These are phyloP conservation scores for Gallinago undulata DNA, from an alignment of 2,113 vertebrate species.

Conservation along the genomic window DNA sequence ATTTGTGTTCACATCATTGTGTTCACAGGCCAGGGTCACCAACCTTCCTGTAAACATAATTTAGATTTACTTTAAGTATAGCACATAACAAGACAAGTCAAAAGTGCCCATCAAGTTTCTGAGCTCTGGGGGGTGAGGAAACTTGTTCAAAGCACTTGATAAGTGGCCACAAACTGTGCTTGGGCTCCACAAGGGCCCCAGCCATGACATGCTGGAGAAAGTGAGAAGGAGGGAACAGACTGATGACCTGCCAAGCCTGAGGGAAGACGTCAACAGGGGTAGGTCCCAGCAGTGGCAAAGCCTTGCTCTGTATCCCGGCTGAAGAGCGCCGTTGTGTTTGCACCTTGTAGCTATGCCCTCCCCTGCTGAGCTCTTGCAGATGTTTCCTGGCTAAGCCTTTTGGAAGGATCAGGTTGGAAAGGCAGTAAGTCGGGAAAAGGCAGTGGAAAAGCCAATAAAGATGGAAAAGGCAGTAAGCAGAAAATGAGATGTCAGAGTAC, in stretches of 20 bases:
- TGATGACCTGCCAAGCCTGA: not conserved
- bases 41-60: not conserved
- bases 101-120: not conserved
- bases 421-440: not conserved
- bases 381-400: not conserved
- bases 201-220: accelerated
- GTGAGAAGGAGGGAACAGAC: not conserved
- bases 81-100: not conserved
- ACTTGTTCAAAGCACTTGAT: not conserved
- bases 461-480: not conserved
- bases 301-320: not conserved
- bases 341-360: not conserved
- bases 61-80: not conserved
- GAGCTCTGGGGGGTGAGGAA: not conserved
- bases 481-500: not conserved
- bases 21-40: not conserved
- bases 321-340: not conserved
- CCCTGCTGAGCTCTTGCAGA: not conserved
- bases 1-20: not conserved
- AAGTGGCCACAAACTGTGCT: not conserved
- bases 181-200: not conserved
- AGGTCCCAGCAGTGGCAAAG: not conserved
- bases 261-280: accelerated
- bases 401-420: not conserved
- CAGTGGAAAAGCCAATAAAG: not conserved